Percentiles rank a stretch among this genome's conserved stretches.
These are phyloP conservation scores for Pyrocephalus nanus DNA, from an alignment of 2,797 vertebrate genomes.

Conservation along the genomic window DNA sequence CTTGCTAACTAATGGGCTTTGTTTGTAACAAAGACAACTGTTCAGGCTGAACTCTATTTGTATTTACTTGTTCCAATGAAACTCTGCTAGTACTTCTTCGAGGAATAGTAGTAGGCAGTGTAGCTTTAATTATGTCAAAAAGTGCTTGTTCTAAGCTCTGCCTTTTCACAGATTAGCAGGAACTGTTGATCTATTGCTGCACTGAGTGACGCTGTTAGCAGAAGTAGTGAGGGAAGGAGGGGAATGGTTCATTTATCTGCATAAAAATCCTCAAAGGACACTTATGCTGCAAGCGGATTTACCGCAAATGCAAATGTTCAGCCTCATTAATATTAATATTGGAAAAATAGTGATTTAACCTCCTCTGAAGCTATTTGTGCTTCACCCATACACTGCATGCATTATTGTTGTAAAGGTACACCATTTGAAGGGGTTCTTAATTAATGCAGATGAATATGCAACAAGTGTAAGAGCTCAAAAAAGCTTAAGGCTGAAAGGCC, in stretches of 20 bases:
- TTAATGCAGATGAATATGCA: background rate
- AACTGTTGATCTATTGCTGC: slow-evolving; percentile 22
- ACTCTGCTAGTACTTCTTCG: background rate
- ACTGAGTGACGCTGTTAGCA: slow-evolving; percentile 1
- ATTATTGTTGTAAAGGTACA: background rate
- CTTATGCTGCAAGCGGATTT: background rate
- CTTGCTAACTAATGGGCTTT: slow-evolving; percentile 20
- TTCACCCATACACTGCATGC: background rate
- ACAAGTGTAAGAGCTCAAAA: background rate
- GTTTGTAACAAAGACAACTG: slow-evolving; percentile 39
- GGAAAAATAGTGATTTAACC: slow-evolving; percentile 3
- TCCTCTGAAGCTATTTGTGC: slow-evolving; percentile 20
- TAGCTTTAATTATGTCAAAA: slow-evolving; percentile 41
- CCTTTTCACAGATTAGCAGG: slow-evolving; percentile 18
- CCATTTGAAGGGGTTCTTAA: slow-evolving; percentile 2
- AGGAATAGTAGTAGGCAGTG: background rate
- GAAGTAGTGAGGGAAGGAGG: background rate
- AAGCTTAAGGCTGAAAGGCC: background rate
- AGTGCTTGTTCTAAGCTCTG: background rate
- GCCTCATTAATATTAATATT: slow-evolving; percentile 39
- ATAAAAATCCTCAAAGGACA: slow-evolving; percentile 15
- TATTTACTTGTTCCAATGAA: slow-evolving; percentile 58
- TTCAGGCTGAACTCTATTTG: slow-evolving; percentile 43
- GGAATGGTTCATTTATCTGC: slow-evolving; percentile 7
- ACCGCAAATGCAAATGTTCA: background rate